Percentiles rank a stretch among this genome's conserved stretches.
Evolutionary conservation across 92 coral and sea anemone species (phyloP).

Genomic region (Porites rus): DNA sequence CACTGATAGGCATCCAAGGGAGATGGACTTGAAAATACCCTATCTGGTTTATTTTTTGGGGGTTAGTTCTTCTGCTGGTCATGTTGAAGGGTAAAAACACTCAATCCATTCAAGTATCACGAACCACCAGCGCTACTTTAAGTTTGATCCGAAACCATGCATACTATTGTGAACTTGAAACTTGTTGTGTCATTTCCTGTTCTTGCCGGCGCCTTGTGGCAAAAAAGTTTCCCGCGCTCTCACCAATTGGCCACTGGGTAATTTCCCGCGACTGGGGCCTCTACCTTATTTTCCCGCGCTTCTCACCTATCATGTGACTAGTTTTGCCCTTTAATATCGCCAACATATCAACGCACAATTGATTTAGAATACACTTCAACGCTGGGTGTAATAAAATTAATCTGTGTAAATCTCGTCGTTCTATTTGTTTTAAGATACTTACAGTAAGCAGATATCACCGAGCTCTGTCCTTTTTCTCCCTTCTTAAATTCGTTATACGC

Average conservation of each 20-base stretch:
- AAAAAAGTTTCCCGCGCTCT: constrained; percentile 1
- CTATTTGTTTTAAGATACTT: constrained; percentile 26
- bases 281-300: not conserved
- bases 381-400: too few species aligned
- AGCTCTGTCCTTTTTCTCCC: constrained; percentile 32
- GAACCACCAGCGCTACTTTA: not conserved
- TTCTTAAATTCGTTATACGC: constrained; percentile 49
- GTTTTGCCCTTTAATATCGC: too few species aligned
- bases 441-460: constrained; percentile 66
- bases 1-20: too few species aligned
- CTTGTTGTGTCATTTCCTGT: too few species aligned
- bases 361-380: too few species aligned
- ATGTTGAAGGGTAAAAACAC: not conserved
- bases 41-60: not conserved
- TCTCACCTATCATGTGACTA: not conserved
- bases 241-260: not conserved
- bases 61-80: not conserved
- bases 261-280: not conserved
- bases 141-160: not conserved
- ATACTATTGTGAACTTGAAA: too few species aligned
- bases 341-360: too few species aligned
- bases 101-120: not conserved
- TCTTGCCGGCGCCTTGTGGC: not conserved
- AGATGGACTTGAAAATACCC: not conserved
- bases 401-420: too few species aligned